These are phyloP conservation scores for Tichodroma muraria DNA, from an alignment of 2,113 vertebrate species.

Conservation along the genomic window DNA sequence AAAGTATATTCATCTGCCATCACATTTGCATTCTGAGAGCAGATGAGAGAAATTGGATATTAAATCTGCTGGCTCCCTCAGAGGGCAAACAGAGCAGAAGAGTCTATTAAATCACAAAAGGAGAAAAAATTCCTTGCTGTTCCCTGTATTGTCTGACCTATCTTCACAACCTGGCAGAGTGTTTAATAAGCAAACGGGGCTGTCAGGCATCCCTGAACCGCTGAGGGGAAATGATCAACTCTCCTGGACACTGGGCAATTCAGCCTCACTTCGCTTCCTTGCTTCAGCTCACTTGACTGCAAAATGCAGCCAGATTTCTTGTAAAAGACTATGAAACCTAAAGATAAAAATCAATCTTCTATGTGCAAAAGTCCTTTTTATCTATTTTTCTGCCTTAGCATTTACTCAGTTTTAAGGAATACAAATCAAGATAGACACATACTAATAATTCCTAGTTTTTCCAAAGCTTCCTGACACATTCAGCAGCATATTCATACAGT, in stretches of 20 bases:
- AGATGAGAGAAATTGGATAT: background rate
- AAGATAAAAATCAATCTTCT: background rate
- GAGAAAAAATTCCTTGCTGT: background rate
- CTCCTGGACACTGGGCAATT: background rate
- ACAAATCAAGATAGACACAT: background rate
- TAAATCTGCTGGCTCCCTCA: background rate
- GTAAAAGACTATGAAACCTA: background rate
- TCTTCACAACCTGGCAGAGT: background rate
- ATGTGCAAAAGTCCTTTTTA: background rate
- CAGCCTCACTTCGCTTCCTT: background rate
- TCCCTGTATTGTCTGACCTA: background rate
- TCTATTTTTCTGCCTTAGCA: background rate
- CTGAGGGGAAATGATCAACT: background rate
- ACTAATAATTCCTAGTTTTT: background rate
- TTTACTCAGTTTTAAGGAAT: background rate
- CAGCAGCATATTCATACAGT: background rate
- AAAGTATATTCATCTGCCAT: conserved; percentile 13
- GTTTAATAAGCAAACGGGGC: background rate
- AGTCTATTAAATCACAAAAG: background rate
- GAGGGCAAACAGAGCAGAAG: background rate
- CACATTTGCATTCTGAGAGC: background rate
- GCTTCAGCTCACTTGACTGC: background rate
- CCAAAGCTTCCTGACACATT: background rate
- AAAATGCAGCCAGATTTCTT: background rate
- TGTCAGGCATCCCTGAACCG: background rate